Base-by-base conservation (phyloP, 2,888 invertebrate genomes). In the Polydrusus pterygomalis region DNA sequence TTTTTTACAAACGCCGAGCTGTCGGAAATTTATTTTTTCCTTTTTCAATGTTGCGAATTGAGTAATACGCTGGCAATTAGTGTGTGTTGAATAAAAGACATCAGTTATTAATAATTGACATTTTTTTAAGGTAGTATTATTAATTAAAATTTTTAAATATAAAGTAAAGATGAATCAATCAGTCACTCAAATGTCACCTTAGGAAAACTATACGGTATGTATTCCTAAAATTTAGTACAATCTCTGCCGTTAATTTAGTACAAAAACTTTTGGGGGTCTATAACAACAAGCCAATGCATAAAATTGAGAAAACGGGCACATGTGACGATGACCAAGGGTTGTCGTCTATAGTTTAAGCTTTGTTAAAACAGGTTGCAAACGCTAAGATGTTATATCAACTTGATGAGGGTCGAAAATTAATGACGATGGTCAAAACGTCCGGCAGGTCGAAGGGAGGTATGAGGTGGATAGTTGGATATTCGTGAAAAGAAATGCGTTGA, bases 361-460 rank as follows among this genome's bases (percentile, higher is more conserved):
- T 65, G 38, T 11, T 56, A 70, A 75, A 83, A 84, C 84, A 84
- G 84, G 84, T 84, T 84, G 84, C 84, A 84, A 83, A 84, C 84
- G 84, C 78, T 84, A 85, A 84, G 67, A 74, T 65, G 64, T 70
- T 69, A 51, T 69, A 68, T 69, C 83, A 83, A 81, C 81, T 84
- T 87, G 87, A 87, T 86, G 87, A 86, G 87, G 87, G 87, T 87
- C 83, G 80, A 78, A 83, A 86, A 86, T 86, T 86, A 85, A 86
- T 85, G 85, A 85, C 83, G 82, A 83, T 74, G 77, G 77, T 77
- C 77, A 77, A 54, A 67, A 73, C 67, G 77, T 72, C 77, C 77
- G 69, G 74, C 74, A 67, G 64, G 49, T 15, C 34, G 15, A 56
- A 34, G 30, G 15, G 25, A 10, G 15, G 13, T 25, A 56, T 56